Percentiles rank a stretch among this genome's conserved stretches.
phyloP scores from a whole-genome alignment of 2,888 invertebrate genomes.

The Papilio demoleus region DNA sequence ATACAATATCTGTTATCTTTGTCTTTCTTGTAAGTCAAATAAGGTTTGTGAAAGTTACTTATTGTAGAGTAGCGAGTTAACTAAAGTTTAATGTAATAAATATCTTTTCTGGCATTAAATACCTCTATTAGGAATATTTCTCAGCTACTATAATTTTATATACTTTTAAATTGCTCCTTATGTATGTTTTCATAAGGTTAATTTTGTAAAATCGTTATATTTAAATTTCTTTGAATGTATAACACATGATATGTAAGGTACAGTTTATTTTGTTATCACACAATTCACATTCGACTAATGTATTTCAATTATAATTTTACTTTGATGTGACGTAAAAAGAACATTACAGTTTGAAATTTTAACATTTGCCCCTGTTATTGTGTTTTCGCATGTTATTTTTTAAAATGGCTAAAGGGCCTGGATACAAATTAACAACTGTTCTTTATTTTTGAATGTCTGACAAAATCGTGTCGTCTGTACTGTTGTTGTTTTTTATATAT shows the following conservation, averaged over 20 bases:
- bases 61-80: background rate
- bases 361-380: slow-evolving; percentile 60
- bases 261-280: slow-evolving; percentile 67
- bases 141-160: background rate
- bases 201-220: background rate
- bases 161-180: background rate
- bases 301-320: slow-evolving; percentile 64
- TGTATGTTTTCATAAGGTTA: background rate
- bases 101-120: background rate
- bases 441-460: no score
- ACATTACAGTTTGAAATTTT: no score
- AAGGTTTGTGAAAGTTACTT: slow-evolving; percentile 7
- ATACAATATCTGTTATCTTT: background rate
- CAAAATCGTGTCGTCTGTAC: no score
- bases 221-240: slow-evolving; percentile 56
- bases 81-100: slow-evolving; percentile 1
- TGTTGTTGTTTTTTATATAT: no score
- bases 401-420: slow-evolving; percentile 1
- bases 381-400: slow-evolving; percentile 49
- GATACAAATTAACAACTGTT: no score
- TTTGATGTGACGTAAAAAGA: slow-evolving; percentile 66
- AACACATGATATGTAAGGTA: slow-evolving; percentile 58
- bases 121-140: background rate
- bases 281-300: slow-evolving; percentile 74
- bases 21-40: background rate